A percentile compares a stretch with the other conserved stretches of the same genome.
Conservation (phyloP, 2,888 invertebrate species). For the Oxystoma pomonae region DNA sequence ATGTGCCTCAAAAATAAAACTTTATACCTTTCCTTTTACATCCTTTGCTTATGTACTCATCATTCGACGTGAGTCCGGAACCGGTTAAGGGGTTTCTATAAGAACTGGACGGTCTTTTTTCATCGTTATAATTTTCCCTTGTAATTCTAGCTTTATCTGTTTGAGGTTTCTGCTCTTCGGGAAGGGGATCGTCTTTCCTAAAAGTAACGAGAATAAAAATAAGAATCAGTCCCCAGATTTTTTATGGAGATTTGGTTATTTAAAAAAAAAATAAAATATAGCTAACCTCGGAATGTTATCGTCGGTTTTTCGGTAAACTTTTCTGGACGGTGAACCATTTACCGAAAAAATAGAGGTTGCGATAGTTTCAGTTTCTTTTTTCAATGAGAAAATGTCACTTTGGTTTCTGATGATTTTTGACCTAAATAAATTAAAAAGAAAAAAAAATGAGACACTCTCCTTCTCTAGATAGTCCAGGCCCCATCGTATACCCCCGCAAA, state of each 20-base stretch:
- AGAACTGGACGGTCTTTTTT: conserved; percentile 31
- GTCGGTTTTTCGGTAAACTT: conserved; percentile 20
- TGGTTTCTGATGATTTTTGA: conserved; percentile 28
- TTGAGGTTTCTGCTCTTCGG: background rate
- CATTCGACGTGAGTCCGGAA: conserved; percentile 38
- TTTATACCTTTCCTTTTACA: conserved; percentile 31
- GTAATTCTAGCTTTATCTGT: conserved; percentile 20
- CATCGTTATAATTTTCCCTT: conserved; percentile 29
- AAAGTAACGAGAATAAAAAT: too few species aligned
- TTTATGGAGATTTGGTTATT: too few species aligned
- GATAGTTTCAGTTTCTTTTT: conserved; percentile 24
- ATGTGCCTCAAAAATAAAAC: background rate
- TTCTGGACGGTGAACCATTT: conserved; percentile 32
- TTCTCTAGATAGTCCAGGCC: too few species aligned
- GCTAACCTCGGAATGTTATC: background rate
- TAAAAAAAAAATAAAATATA: too few species aligned
- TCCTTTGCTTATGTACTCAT: conserved; percentile 36
- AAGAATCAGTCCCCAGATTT: too few species aligned
- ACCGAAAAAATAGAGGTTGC: conserved; percentile 32
- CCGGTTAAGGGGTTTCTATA: conserved; percentile 44
- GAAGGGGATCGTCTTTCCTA: background rate
- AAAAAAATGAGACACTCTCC: too few species aligned
- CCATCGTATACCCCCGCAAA: too few species aligned
- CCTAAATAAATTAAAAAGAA: conserved; percentile 14
- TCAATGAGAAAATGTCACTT: conserved; percentile 36